Evolutionary conservation across 2,797 vertebrate species (phyloP).

Genomic region (Danio tinwini): DNA sequence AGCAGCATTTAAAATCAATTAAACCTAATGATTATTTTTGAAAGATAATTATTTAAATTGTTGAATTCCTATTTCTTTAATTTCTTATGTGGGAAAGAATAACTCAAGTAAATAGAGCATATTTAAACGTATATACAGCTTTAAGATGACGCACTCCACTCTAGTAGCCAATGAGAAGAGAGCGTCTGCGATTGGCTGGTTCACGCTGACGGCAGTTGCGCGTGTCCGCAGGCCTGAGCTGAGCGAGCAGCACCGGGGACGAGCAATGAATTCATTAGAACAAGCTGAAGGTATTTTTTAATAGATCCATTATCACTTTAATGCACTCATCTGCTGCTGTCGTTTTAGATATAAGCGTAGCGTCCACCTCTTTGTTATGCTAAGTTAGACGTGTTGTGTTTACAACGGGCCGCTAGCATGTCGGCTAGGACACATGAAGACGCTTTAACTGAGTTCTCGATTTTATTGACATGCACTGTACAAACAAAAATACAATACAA

Average conservation of each 20-base stretch:
- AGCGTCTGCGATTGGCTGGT: constrained; percentile 40
- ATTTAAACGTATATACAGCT: neutral
- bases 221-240: constrained; percentile 37
- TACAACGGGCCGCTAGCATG: constrained; percentile 6
- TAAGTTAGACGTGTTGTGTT: neutral
- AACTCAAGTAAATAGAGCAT: neutral
- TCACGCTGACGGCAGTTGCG: constrained; percentile 18
- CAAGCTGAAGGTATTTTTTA: constrained; percentile 91
- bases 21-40: neutral
- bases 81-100: neutral
- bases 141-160: constrained; percentile 51
- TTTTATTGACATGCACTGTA: neutral
- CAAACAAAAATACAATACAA: no score
- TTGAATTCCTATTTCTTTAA: neutral
- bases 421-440: neutral
- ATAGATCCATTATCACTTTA: neutral
- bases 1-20: neutral
- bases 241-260: constrained; percentile 36
- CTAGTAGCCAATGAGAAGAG: constrained; percentile 51
- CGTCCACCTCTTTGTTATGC: neutral
- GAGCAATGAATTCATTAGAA: constrained; percentile 93
- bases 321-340: neutral
- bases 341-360: neutral
- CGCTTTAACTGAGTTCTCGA: neutral
- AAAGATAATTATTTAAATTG: neutral